Base-by-base conservation (phyloP, 2,113 vertebrate species). In the Empidonax traillii region DNA sequence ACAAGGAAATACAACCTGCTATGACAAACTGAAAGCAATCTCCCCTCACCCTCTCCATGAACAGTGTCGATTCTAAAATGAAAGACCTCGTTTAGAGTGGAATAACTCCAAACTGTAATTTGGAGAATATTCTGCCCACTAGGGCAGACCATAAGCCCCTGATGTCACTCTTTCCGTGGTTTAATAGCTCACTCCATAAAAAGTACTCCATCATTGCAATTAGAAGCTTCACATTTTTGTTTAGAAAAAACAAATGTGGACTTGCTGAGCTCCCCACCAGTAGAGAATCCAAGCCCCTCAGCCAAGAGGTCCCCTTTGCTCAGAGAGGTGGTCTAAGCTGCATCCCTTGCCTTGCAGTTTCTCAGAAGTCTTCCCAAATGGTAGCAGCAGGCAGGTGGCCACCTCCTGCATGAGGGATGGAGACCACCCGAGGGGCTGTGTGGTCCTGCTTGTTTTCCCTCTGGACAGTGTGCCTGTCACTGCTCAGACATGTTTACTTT, bases 181-280 rank as follows among this genome's bases (percentile, higher is more conserved):
- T 88, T 85, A 92, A 77, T 39, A 62, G 33, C 49, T 92, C 47
- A 82, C 35, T 4, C 46, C 17, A 41, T 85, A 65, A 78, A 76
- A 84, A 87, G 33, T 9, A 81, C 17, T 89, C 21, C 37, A 74
- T 18, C 1, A 2, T 22, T 25, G 25, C 55, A 77, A 33, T 76
- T 46, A 65, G 59, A 93, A 85, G 55, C 30, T 55, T 66, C 44
- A 31, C 7, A 10, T 30, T 77, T 92, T 72, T 79, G 41, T 61
- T 76, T 27, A 69, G 30, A 78, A 81, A 79, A 85, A 52, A 31
- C 56, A 22, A 69, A 66, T 25, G 18, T 1, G 19, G 66, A 63
- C 14, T 49, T 0, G 2, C 9, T 0, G 2, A 73, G n/a, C 3
- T 7, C 1, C 9, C 10, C 5, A 1, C 5, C 35, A 76, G 65